These are phyloP conservation scores for Lasiurus borealis DNA, from an alignment of 2,113 vertebrate species.

Conservation along the genomic window DNA sequence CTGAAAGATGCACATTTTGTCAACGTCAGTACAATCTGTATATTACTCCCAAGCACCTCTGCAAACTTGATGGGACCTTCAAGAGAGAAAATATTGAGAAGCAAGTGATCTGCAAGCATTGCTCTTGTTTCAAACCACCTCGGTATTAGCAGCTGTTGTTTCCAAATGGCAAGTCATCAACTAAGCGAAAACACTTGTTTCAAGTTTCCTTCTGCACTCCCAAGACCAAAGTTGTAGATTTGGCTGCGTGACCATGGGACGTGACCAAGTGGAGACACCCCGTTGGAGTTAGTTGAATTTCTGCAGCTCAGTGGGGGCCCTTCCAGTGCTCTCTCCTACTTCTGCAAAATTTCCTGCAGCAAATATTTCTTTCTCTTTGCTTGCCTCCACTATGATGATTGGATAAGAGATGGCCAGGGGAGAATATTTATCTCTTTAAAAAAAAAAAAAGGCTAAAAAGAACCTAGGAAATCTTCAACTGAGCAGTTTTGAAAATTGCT, in stretches of 20 bases:
- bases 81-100: neutral
- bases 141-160: slow-evolving; percentile 35
- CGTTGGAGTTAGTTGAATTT: slow-evolving; percentile 14
- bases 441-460: neutral
- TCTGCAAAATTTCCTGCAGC: slow-evolving; percentile 47
- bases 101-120: neutral
- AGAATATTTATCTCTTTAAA: slow-evolving; percentile 22
- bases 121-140: slow-evolving; percentile 8
- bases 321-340: slow-evolving; percentile 23
- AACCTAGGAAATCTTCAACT: slow-evolving; percentile 59
- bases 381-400: slow-evolving; percentile 45
- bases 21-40: slow-evolving; percentile 26
- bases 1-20: neutral
- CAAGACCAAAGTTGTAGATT: neutral
- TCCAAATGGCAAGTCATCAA: slow-evolving; percentile 1
- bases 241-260: neutral
- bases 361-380: slow-evolving; percentile 37
- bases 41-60: neutral
- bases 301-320: neutral
- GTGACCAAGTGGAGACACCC: neutral
- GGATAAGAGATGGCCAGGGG: slow-evolving; percentile 27
- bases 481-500: slow-evolving; percentile 69
- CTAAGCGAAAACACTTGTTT: slow-evolving; percentile 26
- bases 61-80: slow-evolving; percentile 16
- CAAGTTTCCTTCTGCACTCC: neutral